phyloP scores from a whole-genome alignment of 2,797 vertebrate genomes.

The Anguilla pacifica region DNA sequence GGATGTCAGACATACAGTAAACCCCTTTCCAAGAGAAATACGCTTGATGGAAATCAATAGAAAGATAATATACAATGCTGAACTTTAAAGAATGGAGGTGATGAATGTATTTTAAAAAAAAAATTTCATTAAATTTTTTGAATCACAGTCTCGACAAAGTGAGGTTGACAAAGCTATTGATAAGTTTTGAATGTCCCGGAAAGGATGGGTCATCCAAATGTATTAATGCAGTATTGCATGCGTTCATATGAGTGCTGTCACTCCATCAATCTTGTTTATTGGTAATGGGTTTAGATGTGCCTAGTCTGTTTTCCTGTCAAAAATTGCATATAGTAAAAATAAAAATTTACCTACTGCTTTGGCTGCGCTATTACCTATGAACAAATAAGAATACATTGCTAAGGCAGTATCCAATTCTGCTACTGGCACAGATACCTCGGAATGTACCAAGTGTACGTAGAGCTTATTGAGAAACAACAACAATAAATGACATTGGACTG shows the following conservation, averaged over 20 bases:
- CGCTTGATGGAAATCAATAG: conserved; percentile 30
- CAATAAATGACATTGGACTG: neutral
- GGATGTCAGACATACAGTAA: conserved; percentile 28
- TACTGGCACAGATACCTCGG: neutral
- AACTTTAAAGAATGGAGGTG: neutral
- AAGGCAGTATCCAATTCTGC: neutral
- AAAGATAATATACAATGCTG: neutral
- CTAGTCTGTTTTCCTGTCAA: neutral
- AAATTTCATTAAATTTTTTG: neutral
- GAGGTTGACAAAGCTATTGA: neutral
- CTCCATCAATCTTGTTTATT: neutral
- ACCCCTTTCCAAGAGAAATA: neutral
- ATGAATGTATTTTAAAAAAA: neutral
- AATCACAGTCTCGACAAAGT: neutral
- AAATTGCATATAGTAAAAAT: neutral
- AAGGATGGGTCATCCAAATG: neutral
- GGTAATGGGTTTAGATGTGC: neutral
- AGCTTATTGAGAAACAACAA: conserved; percentile 1
- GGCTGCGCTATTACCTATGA: neutral
- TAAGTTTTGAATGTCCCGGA: neutral
- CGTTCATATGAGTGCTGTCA: neutral
- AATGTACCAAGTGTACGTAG: conserved; percentile 7
- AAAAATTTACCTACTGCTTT: neutral
- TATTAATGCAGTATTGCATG: neutral
- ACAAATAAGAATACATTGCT: neutral